phyloP scores from a whole-genome alignment of 1,140 invertebrate species.

The Drosophila erecta region DNA sequence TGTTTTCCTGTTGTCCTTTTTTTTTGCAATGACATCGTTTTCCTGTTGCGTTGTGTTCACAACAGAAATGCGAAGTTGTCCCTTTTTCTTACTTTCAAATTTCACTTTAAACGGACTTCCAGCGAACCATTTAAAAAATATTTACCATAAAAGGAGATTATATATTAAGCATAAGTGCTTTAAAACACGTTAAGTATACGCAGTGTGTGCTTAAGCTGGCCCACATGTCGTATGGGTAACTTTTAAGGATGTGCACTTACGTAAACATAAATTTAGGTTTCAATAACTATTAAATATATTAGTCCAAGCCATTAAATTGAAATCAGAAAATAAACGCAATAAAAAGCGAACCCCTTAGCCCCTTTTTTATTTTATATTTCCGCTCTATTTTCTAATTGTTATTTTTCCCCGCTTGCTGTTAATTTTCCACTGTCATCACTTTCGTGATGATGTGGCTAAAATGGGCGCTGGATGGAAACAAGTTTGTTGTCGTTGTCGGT shows the following conservation, averaged over 20 bases:
- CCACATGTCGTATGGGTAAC: not conserved
- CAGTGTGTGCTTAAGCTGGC: not conserved
- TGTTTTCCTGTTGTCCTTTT: conserved; percentile 26
- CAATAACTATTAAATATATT: no score
- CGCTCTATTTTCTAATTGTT: conserved; percentile 5
- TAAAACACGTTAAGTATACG: not conserved
- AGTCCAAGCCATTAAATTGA: not conserved
- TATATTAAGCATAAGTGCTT: not conserved
- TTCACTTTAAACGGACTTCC: not conserved
- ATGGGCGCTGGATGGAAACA: conserved; percentile 14
- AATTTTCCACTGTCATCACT: conserved; percentile 16
- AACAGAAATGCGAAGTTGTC: not conserved
- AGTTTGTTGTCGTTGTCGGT: conserved; percentile 40
- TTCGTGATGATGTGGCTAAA: not conserved
- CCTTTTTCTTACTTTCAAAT: not conserved
- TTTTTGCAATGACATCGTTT: conserved; percentile 14
- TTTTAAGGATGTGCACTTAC: no score
- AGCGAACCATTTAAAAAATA: no score
- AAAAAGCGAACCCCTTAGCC: not conserved
- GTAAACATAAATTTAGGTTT: no score
- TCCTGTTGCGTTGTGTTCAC: conserved; percentile 38
- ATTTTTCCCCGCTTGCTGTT: conserved; percentile 2
- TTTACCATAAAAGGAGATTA: no score
- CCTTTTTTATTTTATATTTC: not conserved
- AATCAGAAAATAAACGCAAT: not conserved